Percentiles rank a stretch among this genome's conserved stretches.
Evolutionary conservation across 2,888 invertebrate species (phyloP).

Genomic region (Bellardia bayeri): DNA sequence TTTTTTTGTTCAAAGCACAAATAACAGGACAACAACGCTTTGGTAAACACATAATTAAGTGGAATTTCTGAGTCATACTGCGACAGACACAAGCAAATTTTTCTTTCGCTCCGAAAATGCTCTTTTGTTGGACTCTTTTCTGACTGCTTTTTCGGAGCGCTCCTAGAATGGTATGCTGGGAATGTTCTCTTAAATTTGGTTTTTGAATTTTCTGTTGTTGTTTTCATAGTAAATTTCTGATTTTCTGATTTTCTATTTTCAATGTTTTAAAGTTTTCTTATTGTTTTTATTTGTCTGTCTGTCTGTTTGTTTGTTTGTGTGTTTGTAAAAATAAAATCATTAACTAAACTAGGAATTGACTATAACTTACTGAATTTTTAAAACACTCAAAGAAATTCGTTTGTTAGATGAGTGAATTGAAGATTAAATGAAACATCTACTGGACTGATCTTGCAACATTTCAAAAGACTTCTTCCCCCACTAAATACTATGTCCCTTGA

Average conservation of each 20-base stretch:
- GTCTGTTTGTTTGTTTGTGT: not conserved
- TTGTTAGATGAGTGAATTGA: not conserved
- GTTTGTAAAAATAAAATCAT: conserved; percentile 29
- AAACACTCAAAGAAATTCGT: conserved; percentile 13
- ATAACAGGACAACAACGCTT: too few relatives aligned
- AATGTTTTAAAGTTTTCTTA: conserved; percentile 26
- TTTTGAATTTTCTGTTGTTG: conserved; percentile 15
- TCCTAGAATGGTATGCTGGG: too few relatives aligned
- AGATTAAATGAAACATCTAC: too few relatives aligned
- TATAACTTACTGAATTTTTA: conserved; percentile 21
- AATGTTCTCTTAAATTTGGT: not conserved
- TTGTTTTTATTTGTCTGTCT: conserved; percentile 30
- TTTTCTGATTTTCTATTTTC: conserved; percentile 53
- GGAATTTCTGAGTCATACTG: too few relatives aligned
- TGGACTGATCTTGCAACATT: not conserved
- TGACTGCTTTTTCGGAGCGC: too few relatives aligned
- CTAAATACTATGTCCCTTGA: too few relatives aligned
- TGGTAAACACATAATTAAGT: too few relatives aligned
- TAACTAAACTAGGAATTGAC: conserved; percentile 23
- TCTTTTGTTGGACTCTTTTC: too few relatives aligned
- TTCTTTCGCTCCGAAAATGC: too few relatives aligned
- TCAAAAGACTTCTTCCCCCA: too few relatives aligned
- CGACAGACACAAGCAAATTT: too few relatives aligned
- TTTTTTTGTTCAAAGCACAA: too few relatives aligned
- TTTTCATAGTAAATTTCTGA: conserved; percentile 38